phyloP scores from a whole-genome alignment of 2,797 vertebrate species.

The Onychomys leucogaster region DNA sequence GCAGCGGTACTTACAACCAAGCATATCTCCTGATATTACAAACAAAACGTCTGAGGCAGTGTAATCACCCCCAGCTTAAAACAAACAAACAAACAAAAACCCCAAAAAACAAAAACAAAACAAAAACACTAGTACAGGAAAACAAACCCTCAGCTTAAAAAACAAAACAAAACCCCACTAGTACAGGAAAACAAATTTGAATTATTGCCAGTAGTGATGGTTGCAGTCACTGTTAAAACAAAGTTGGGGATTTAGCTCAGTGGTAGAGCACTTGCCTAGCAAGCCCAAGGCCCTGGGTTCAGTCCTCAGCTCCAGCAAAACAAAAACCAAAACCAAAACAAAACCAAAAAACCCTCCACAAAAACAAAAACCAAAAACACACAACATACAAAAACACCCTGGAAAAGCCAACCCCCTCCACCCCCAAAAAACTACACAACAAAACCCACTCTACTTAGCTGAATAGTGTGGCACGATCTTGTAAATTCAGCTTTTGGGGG shows the following conservation, averaged over 20 bases:
- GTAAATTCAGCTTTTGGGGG: background rate
- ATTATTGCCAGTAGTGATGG: background rate
- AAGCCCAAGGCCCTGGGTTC: too few species aligned
- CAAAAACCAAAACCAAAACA: too few species aligned
- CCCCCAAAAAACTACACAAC: background rate
- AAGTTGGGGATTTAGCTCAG: too few species aligned
- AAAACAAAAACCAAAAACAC: too few species aligned
- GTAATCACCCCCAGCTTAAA: background rate
- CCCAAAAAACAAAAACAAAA: too few species aligned
- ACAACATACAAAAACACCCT: background rate
- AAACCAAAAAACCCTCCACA: too few species aligned
- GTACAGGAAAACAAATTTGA: background rate
- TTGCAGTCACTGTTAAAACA: background rate
- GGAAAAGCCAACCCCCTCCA: background rate
- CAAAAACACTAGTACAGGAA: too few species aligned
- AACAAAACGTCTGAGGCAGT: background rate
- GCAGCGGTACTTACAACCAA: background rate
- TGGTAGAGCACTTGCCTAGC: too few species aligned
- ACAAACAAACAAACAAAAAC: too few species aligned
- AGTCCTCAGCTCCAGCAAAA: too few species aligned
- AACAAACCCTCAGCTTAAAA: background rate
- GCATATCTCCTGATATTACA: background rate
- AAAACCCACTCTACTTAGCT: background rate
- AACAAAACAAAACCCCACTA: too few species aligned
- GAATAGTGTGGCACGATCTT: background rate